Evolutionary conservation across 2,797 vertebrate species (phyloP).

Genomic region (Sebastes steindachneri): DNA sequence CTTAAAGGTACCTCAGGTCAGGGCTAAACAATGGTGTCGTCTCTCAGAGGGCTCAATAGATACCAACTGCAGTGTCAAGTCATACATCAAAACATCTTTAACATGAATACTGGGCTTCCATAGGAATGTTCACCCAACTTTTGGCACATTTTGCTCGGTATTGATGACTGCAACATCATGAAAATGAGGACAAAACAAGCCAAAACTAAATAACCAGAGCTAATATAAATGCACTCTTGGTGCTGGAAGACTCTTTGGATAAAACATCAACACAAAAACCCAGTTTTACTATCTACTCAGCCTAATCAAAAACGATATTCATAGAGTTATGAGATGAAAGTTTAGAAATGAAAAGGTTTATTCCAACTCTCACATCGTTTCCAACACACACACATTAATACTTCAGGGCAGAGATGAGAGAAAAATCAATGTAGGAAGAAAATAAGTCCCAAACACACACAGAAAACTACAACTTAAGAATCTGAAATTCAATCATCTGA

Average conservation of each 20-base stretch:
- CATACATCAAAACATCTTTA: background rate
- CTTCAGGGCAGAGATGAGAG: background rate
- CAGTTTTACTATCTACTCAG: background rate
- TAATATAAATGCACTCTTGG: background rate
- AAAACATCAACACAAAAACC: background rate
- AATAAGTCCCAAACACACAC: slow-evolving; percentile 23
- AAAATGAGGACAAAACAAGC: background rate
- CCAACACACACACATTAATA: background rate
- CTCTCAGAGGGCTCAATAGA: background rate
- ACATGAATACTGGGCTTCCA: background rate
- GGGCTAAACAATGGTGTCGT: background rate
- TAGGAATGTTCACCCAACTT: too few relatives aligned
- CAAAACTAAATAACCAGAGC: background rate
- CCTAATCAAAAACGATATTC: background rate
- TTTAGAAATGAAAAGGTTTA: background rate
- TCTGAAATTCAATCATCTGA: slow-evolving; percentile 63
- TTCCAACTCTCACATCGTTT: background rate
- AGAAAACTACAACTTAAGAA: slow-evolving; percentile 35
- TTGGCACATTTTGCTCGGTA: background rate
- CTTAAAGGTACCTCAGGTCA: background rate
- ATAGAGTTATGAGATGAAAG: background rate
- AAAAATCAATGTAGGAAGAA: slow-evolving; percentile 1
- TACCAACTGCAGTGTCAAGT: too few relatives aligned
- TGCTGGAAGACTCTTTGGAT: background rate
- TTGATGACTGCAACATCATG: background rate